A percentile compares a stretch with the other conserved stretches of the same genome.
These are phyloP conservation scores for Lepetodrilus schrolli DNA, from an alignment of 2,888 invertebrate genomes.

Conservation along the genomic window DNA sequence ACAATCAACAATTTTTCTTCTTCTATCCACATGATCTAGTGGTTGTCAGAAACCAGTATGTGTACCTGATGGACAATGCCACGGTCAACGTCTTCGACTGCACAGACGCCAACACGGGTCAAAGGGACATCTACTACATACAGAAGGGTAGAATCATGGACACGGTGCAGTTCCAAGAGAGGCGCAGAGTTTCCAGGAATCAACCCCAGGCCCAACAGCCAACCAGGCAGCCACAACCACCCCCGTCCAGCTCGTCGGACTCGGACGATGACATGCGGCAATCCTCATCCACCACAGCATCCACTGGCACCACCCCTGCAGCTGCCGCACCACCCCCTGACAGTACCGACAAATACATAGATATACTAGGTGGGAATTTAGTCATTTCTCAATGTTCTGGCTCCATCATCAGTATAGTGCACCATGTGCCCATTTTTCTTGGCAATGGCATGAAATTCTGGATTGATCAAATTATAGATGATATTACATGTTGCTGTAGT, in stretches of 20 bases:
- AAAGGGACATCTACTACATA: slow-evolving; percentile 27
- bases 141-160: neutral
- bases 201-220: neutral
- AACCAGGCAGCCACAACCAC: neutral
- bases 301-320: neutral
- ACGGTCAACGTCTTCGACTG: slow-evolving; percentile 21
- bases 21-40: slow-evolving; percentile 1
- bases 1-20: no score
- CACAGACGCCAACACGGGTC: neutral
- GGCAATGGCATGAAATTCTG: no score
- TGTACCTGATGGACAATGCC: slow-evolving; percentile 31
- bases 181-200: neutral
- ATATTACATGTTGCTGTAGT: no score
- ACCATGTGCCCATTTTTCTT: no score
- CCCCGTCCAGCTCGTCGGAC: neutral
- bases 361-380: neutral
- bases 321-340: no score
- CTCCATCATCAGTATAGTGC: no score
- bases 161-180: neutral
- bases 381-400: no score
- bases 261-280: neutral
- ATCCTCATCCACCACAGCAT: neutral
- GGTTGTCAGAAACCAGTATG: slow-evolving; percentile 7
- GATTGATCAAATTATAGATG: no score
- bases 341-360: neutral